These are phyloP conservation scores for Meteorus colon DNA, from an alignment of 2,888 invertebrate species.

Conservation along the genomic window DNA sequence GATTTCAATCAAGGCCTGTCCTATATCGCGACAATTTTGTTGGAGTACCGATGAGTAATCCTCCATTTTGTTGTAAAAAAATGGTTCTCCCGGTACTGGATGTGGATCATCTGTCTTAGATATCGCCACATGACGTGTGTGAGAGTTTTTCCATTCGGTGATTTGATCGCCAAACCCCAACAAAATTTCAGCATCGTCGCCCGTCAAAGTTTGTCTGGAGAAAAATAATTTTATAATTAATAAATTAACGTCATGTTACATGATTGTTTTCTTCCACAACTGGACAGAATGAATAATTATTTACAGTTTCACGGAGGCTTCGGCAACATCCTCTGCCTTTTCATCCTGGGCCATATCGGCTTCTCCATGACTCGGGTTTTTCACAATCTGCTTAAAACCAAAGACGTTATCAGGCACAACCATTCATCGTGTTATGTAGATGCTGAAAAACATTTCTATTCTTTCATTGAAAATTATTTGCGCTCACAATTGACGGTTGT, in stretches of 20 bases:
- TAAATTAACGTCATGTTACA: not conserved
- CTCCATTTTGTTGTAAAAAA: slow-evolving; percentile 13
- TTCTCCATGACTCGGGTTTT: slow-evolving; percentile 56
- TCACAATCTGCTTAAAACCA: slow-evolving; percentile 59
- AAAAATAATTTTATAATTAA: not conserved
- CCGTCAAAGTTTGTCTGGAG: not conserved
- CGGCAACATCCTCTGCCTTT: slow-evolving; percentile 29
- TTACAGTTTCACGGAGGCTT: slow-evolving; percentile 6
- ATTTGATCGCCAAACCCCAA: slow-evolving; percentile 56
- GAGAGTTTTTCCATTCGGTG: slow-evolving; percentile 57
- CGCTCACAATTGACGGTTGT: slow-evolving; percentile 21
- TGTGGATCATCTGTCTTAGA: slow-evolving; percentile 56
- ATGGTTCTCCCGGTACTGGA: slow-evolving; percentile 53
- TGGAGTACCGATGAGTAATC: slow-evolving; percentile 3
- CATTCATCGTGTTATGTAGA: slow-evolving; percentile 12
- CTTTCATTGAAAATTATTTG: slow-evolving; percentile 14
- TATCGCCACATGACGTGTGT: slow-evolving; percentile 47
- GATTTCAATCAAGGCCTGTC: not conserved
- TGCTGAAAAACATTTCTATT: slow-evolving; percentile 19
- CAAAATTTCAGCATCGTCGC: slow-evolving; percentile 47
- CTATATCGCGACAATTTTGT: slow-evolving; percentile 18
- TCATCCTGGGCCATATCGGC: slow-evolving; percentile 7
- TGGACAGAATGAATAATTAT: not conserved
- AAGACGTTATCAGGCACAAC: slow-evolving; percentile 37
- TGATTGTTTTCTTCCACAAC: not conserved